These are phyloP conservation scores for Halictus rubicundus DNA, from an alignment of 1,140 invertebrate species.

Conservation along the genomic window DNA sequence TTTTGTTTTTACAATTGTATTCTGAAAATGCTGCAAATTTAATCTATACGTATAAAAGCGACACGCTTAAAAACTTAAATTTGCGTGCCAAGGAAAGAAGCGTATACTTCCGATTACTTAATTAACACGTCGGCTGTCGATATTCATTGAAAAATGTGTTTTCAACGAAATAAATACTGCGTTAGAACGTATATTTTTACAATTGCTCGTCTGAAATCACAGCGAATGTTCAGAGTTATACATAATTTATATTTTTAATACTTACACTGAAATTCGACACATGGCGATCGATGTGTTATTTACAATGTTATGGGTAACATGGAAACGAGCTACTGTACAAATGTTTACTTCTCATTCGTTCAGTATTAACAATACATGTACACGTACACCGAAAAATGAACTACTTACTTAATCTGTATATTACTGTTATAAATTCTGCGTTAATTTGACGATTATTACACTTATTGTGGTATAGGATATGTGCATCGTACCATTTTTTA, in stretches of 20 bases:
- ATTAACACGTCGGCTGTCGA: background rate
- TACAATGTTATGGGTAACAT: background rate
- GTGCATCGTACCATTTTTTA: background rate
- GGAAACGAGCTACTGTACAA: background rate
- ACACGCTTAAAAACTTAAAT: slow-evolving; percentile 11
- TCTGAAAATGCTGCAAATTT: background rate
- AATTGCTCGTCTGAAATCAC: background rate
- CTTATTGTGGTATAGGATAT: background rate
- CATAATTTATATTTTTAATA: too few species aligned
- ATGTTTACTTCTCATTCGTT: slow-evolving; percentile 11
- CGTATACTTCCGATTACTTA: slow-evolving; percentile 33
- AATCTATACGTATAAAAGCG: background rate
- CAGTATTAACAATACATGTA: slow-evolving; percentile 27
- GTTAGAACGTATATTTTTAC: too few species aligned
- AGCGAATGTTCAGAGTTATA: background rate
- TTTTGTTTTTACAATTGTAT: background rate
- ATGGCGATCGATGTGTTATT: slow-evolving; percentile 4
- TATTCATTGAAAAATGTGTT: background rate
- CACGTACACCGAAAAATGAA: background rate
- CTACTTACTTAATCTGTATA: slow-evolving; percentile 14
- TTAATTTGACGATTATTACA: slow-evolving; percentile 29
- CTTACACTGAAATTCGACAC: too few species aligned
- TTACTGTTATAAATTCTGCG: slow-evolving; percentile 30
- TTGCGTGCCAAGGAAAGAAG: slow-evolving; percentile 24
- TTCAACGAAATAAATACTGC: too few species aligned